Evolutionary conservation across 2,113 vertebrate genomes (phyloP).

Genomic region (Lates calcarifer): DNA sequence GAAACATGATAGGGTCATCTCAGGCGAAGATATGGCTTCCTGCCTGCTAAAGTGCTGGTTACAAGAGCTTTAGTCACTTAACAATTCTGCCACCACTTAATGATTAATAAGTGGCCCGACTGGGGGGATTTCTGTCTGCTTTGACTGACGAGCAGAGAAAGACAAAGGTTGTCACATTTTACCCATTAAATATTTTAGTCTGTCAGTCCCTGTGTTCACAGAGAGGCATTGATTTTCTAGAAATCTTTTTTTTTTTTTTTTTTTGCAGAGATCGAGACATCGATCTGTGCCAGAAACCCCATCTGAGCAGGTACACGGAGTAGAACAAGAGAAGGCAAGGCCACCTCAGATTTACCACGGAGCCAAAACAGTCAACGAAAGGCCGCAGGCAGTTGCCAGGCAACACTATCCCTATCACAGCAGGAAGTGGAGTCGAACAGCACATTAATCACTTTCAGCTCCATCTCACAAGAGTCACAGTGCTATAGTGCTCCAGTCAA

Average conservation of each 20-base stretch:
- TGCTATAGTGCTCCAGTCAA: conserved; percentile 42
- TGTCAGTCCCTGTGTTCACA: not conserved
- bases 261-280: conserved; percentile 5
- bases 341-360: conserved; percentile 68
- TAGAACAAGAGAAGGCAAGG: conserved; percentile 62
- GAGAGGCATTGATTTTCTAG: not conserved
- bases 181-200: conserved; percentile 41
- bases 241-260: not conserved
- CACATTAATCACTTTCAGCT: conserved; percentile 81
- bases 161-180: conserved; percentile 14
- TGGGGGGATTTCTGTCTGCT: not conserved
- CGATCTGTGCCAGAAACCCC: conserved; percentile 23
- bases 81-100: conserved; percentile 28
- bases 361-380: conserved; percentile 74
- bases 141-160: conserved; percentile 12
- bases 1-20: conserved; percentile 26
- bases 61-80: not conserved
- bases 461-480: conserved; percentile 63
- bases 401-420: conserved; percentile 81
- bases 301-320: conserved; percentile 60
- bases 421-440: conserved; percentile 77
- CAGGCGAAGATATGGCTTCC: conserved; percentile 8
- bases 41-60: not conserved
- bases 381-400: conserved; percentile 83
- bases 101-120: conserved; percentile 18